A percentile compares a stretch with the other conserved stretches of the same genome.
Conservation (phyloP, 2,797 vertebrate species). For the Pseudotriccus pelzelni region DNA sequence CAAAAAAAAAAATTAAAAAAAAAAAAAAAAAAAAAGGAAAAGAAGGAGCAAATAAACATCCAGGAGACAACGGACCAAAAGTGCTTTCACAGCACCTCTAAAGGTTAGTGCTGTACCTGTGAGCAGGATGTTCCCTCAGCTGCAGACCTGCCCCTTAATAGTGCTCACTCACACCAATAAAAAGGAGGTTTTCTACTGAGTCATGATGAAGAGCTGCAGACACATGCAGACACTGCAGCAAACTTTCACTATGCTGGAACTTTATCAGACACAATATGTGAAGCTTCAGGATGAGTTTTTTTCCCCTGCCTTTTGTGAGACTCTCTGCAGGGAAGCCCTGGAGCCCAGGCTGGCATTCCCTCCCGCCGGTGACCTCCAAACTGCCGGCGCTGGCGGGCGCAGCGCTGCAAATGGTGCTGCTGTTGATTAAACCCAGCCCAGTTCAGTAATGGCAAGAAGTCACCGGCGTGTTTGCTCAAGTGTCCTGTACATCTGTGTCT, state of each 20-base stretch:
- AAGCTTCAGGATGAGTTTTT: neutral
- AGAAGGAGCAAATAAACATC: neutral
- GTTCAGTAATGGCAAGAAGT: neutral
- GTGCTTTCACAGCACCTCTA: neutral
- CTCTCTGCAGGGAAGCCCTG: neutral
- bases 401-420: neutral
- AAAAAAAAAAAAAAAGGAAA: neutral
- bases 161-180: neutral
- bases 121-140: neutral
- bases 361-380: neutral
- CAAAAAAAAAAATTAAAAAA: neutral
- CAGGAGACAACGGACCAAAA: neutral
- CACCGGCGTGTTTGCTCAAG: neutral
- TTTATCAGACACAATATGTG: neutral
- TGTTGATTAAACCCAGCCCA: slow-evolving; percentile 12
- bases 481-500: neutral
- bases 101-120: neutral
- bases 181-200: slow-evolving; percentile 30
- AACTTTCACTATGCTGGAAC: neutral
- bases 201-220: slow-evolving; percentile 12
- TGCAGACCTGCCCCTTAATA: neutral
- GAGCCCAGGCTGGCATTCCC: neutral
- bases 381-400: neutral
- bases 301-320: neutral
- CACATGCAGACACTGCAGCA: neutral